Evolutionary conservation across 2,888 invertebrate species (phyloP).

Genomic region (Alitta virens): DNA sequence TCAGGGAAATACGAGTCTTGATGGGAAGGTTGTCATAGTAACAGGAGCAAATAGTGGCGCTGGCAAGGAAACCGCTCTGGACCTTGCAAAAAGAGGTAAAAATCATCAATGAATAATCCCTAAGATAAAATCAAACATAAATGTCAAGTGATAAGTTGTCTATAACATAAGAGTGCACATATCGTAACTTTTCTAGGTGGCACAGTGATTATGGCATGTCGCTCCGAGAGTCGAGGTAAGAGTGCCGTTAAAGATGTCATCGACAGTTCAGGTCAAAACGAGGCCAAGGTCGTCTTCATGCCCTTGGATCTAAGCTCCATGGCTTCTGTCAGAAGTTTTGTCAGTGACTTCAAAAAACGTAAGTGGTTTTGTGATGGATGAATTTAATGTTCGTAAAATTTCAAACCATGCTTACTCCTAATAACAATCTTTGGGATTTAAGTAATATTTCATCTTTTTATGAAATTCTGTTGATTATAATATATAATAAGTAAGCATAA

Average conservation of each 20-base stretch:
- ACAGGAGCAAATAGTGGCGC: neutral
- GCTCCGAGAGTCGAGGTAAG: constrained; percentile 16
- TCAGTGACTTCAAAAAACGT: constrained; percentile 64
- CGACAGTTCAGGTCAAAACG: constrained; percentile 10
- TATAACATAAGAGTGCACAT: too few species aligned
- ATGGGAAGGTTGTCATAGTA: neutral
- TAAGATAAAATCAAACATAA: too few species aligned
- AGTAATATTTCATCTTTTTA: too few species aligned
- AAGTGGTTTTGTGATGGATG: neutral
- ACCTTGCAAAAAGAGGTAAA: neutral
- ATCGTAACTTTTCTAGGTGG: constrained; percentile 25
- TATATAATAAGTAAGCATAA: too few species aligned
- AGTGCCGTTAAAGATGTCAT: constrained; percentile 20
- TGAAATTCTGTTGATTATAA: too few species aligned
- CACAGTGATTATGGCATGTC: constrained; percentile 24
- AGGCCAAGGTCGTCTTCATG: constrained; percentile 67
- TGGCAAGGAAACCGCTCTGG: neutral
- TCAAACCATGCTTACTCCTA: too few species aligned
- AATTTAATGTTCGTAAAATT: too few species aligned
- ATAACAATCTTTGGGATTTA: too few species aligned
- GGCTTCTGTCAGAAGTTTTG: constrained; percentile 72
- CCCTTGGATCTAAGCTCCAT: constrained; percentile 74
- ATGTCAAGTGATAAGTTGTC: too few species aligned
- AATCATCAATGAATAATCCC: too few species aligned
- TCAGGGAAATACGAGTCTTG: neutral